Base-by-base conservation (phyloP, 2,797 vertebrate species). In the Synanceia verrucosa region DNA sequence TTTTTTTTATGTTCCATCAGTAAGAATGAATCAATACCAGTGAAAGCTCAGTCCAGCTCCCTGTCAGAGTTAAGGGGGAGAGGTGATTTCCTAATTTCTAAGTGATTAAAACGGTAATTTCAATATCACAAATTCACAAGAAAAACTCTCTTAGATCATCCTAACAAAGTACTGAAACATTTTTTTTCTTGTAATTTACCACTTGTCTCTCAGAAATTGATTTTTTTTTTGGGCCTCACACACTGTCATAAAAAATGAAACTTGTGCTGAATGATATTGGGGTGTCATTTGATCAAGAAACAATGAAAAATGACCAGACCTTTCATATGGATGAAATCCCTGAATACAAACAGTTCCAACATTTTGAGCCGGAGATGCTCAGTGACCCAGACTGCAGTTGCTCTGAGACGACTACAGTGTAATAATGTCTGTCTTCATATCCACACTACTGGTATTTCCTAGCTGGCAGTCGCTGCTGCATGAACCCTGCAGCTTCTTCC, bases 401-500 rank as follows among this genome's bases (percentile, higher is more conserved):
- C 82, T 74, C 53, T 62, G 61, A 69, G 73, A 61, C 11, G 4
- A 81, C 61, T 61, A 59, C 70, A 63, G 6, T 81, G 21, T 70
- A 66, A 81, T 76, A 84, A 82, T 86, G 61, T 63, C 19, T 26
- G 64, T 70, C 64, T 76, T 85, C 75, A 80, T 78, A 74, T 73
- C 76, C 70, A 82, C 70, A 76, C 52, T 19, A 50, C 55, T 84
- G 73, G 65, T 87, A 41, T 82, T 75, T 66, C 78, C 87, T 77
- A 81, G 79, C 71, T 89, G 90, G 89, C 89, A 86, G 81, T 58
- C 23, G 11, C 68, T 69, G 56, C 62, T 58, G 70, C 75, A 72
- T 86, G 78, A 86, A 81, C 80, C 79, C 79, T 70, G 6, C 78
- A 62, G 83, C 70, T 71, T 83, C 81, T 87, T 91, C 84, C 76